Conservation (phyloP, 1,140 invertebrate species). For the Ceratosolen solmsi region DNA sequence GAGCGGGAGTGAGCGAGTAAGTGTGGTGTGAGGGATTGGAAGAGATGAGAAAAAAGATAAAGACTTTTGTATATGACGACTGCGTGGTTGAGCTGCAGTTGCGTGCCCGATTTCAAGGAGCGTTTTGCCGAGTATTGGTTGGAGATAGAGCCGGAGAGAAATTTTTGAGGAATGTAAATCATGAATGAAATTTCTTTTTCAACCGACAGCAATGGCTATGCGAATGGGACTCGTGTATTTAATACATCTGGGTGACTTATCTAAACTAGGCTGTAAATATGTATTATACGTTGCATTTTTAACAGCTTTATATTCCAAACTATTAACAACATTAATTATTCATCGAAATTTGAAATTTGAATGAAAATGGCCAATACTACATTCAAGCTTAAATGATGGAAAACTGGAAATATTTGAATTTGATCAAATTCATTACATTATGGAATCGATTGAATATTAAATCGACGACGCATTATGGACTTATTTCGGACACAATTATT, state of each 20-base stretch:
- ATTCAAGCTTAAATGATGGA: too few species aligned
- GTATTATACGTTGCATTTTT: too few species aligned
- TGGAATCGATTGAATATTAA: too few species aligned
- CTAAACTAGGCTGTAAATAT: neutral
- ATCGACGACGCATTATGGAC: too few species aligned
- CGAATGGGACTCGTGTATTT: conserved; percentile 7
- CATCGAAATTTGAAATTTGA: too few species aligned
- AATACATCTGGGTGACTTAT: conserved; percentile 14
- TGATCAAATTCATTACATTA: too few species aligned
- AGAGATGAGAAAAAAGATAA: neutral
- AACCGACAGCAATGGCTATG: neutral
- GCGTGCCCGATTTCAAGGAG: conserved; percentile 9
- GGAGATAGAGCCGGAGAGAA: neutral
- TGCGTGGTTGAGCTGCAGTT: neutral
- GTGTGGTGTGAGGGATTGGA: neutral
- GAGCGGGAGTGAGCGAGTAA: neutral
- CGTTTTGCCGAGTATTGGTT: neutral
- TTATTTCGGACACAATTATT: too few species aligned
- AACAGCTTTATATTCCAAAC: too few species aligned
- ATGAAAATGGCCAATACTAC: too few species aligned
- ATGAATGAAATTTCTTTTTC: conserved; percentile 35
- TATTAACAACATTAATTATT: too few species aligned
- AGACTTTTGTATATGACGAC: conserved; percentile 14
- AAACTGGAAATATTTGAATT: too few species aligned
- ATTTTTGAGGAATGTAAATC: conserved; percentile 11